Evolutionary conservation across 2,888 invertebrate genomes (phyloP), one percentile per base, ranked within the genome.

Genomic region (Allolobophora icterica): DNA sequence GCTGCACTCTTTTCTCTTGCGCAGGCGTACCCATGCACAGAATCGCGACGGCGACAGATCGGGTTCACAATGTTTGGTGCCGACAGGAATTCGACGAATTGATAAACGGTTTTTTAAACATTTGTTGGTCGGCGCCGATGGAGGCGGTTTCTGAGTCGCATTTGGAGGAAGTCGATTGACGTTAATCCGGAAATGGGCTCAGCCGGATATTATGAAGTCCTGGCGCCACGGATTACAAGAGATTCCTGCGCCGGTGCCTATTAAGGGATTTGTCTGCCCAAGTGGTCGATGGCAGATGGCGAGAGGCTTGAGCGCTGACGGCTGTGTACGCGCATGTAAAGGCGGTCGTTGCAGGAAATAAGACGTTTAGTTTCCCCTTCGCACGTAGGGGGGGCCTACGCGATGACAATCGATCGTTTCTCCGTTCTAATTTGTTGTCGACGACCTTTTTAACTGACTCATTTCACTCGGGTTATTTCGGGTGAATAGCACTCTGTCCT

Each of bases 141-240:
- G 52, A 52, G 52, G 52, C 24, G 45, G 71, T 71, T 71, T 71
- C 71, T 11, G 71, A 71, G 71, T n/a, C 30, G 71, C n/a, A n/a
- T 71, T 71, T 71, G 13, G 6, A 30, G 71, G 71, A 87, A 87
- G 87, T 87, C 87, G 34, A 87, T 87, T 87, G 87, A 87, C 87
- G 38, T 87, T 87, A 87, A 87, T 87, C 87, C 38, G 87, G 38
- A 87, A 87, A 87, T 87, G 38, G 87, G n/a, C 87, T 87, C 38
- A 34, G 87, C 84, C 84, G 35, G 71, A n/a, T 71, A n/a, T 71
- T 71, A 71, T 8, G 71, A 30, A 71, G 71, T n/a, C 71, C 71
- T n/a, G 71, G 71, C 71, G 71, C 71, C 30, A n/a, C 71, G 71
- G 71, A 71, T 71, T 71, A 71, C 11, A 71, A n/a, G 30, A n/a